A percentile compares a stretch with the other conserved stretches of the same genome.
phyloP scores from a whole-genome alignment of 2,797 vertebrate species.

The Aselliscus stoliczkanus region DNA sequence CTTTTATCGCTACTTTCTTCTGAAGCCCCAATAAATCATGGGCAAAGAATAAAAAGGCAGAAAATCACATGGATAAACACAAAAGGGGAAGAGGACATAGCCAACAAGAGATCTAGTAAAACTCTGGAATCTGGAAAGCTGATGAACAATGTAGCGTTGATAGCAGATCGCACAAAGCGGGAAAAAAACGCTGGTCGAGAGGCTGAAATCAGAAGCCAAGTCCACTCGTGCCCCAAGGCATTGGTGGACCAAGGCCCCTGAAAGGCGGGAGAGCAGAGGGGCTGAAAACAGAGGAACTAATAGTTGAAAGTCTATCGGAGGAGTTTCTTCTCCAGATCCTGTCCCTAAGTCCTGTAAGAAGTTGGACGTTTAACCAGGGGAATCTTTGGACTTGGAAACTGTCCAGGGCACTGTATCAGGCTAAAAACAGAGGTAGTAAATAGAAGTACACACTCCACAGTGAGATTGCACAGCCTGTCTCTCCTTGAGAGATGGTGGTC shows the following conservation, averaged over 20 bases:
- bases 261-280: neutral
- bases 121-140: neutral
- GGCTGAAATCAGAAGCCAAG: neutral
- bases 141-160: fast-evolving
- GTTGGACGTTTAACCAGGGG: neutral
- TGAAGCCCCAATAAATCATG: neutral
- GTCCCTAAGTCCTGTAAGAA: neutral
- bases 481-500: neutral
- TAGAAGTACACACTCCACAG: neutral
- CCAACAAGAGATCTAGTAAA: neutral
- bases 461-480: neutral
- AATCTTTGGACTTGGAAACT: neutral
- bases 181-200: neutral
- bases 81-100: neutral
- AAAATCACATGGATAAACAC: neutral
- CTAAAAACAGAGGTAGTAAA: neutral
- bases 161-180: neutral
- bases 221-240: too few relatives aligned
- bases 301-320: neutral
- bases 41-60: neutral
- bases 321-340: neutral
- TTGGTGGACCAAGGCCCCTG: neutral
- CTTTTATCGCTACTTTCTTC: neutral
- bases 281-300: too few relatives aligned
- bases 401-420: neutral